These are phyloP conservation scores for Proales similis DNA, from an alignment of 1,140 invertebrate species.

Conservation along the genomic window DNA sequence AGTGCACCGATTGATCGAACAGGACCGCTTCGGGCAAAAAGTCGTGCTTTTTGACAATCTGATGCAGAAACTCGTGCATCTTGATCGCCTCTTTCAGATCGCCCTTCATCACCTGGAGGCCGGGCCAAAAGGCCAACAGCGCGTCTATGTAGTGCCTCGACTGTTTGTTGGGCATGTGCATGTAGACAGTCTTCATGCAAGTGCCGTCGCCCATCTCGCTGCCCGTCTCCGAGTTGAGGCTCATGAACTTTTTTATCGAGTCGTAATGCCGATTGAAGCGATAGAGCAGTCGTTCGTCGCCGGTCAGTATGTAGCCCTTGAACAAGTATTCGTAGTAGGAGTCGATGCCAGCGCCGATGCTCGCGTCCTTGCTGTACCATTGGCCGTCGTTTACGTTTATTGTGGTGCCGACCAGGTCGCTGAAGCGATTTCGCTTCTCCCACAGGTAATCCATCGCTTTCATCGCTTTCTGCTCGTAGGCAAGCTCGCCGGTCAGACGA, in stretches of 20 bases:
- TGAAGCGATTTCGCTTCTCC: slow-evolving; percentile 80
- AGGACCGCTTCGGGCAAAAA: slow-evolving; percentile 77
- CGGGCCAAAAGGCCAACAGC: slow-evolving; percentile 92
- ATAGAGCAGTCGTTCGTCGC: slow-evolving; percentile 72
- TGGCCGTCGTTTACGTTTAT: slow-evolving; percentile 80
- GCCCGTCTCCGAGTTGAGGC: background rate
- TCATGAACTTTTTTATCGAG: slow-evolving; percentile 63
- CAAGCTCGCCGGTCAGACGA: slow-evolving; percentile 76
- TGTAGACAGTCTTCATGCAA: slow-evolving; percentile 91
- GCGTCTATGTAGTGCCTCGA: slow-evolving; percentile 96
- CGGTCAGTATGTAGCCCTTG: slow-evolving; percentile 71
- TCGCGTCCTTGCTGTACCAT: slow-evolving; percentile 83
- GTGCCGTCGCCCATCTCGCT: slow-evolving; percentile 66
- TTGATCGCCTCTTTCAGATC: slow-evolving; percentile 92
- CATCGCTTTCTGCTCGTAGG: slow-evolving; percentile 75
- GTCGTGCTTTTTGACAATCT: slow-evolving; percentile 86
- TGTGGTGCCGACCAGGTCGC: slow-evolving; percentile 51
- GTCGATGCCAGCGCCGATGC: slow-evolving; percentile 96
- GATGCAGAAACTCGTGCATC: slow-evolving; percentile 78
- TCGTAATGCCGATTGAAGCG: slow-evolving; percentile 88
- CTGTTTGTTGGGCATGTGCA: slow-evolving; percentile 86
- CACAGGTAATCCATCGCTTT: slow-evolving; percentile 93
- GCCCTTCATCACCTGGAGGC: slow-evolving; percentile 71
- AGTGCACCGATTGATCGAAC: slow-evolving; percentile 69
- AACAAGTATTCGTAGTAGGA: slow-evolving; percentile 97